Evolutionary conservation across 2,888 invertebrate genomes (phyloP).

Genomic region (Conchocele bisecta): DNA sequence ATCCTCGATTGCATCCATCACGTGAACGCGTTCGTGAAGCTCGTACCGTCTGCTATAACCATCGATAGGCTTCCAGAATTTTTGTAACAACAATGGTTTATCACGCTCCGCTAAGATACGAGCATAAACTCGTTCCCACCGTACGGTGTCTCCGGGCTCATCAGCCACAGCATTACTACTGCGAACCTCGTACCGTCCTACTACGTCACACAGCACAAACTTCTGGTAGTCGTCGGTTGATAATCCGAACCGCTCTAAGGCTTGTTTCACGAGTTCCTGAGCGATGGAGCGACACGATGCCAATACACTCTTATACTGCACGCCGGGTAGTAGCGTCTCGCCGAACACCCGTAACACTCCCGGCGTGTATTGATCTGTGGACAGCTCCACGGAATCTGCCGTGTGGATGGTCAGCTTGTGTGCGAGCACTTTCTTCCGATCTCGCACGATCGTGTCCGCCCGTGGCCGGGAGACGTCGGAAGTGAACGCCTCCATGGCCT

Average conservation of each 20-base stretch:
- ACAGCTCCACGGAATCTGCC: constrained; percentile 65
- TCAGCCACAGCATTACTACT: constrained; percentile 13
- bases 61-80: constrained; percentile 79
- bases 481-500: constrained; percentile 50
- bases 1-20: constrained; percentile 57
- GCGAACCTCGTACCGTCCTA: constrained; percentile 62
- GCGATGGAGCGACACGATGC: constrained; percentile 76
- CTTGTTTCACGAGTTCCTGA: constrained; percentile 77
- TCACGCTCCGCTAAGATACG: constrained; percentile 74
- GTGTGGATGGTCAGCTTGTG: constrained; percentile 16
- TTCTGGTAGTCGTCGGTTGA: constrained; percentile 57
- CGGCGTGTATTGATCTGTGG: constrained; percentile 74
- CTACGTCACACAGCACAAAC: constrained; percentile 79
- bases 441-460: constrained; percentile 41
- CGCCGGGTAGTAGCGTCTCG: constrained; percentile 74
- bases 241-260: constrained; percentile 76
- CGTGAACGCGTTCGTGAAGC: constrained; percentile 67
- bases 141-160: constrained; percentile 32
- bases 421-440: constrained; percentile 23
- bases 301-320: constrained; percentile 79
- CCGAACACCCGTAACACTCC: constrained; percentile 78
- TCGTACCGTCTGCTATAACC: constrained; percentile 78
- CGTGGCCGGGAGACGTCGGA: constrained; percentile 18
- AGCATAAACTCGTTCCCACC: constrained; percentile 73
- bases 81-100: constrained; percentile 75